A percentile compares a stretch with the other conserved stretches of the same genome.
These are phyloP conservation scores for Ia io DNA, from an alignment of 2,113 vertebrate species.

Conservation along the genomic window DNA sequence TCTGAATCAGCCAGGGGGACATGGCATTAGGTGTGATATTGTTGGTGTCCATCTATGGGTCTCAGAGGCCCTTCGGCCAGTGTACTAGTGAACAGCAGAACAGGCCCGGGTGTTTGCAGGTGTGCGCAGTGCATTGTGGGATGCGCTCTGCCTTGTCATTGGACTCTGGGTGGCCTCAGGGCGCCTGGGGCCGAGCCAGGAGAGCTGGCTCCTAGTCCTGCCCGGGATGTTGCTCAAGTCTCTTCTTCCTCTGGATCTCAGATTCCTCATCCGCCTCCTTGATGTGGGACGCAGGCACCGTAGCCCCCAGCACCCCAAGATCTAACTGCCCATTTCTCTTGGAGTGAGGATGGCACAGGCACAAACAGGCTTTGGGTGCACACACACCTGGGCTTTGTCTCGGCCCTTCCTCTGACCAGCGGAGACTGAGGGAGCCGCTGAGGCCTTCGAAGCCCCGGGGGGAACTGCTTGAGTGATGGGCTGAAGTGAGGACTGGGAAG, in stretches of 20 bases:
- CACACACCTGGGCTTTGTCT: neutral
- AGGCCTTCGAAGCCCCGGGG: neutral
- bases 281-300: too few relatives aligned
- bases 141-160: too few relatives aligned
- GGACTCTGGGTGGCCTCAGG: neutral
- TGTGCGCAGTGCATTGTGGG: neutral
- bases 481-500: neutral
- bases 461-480: neutral
- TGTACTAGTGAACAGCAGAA: neutral
- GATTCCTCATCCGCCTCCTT: neutral
- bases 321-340: neutral
- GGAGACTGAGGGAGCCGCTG: neutral
- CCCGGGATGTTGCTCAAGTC: neutral
- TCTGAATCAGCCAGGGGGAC: neutral
- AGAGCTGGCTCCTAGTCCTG: neutral
- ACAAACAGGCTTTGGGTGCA: neutral
- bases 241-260: neutral
- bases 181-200: neutral
- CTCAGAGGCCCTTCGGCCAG: neutral
- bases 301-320: neutral
- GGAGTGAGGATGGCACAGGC: neutral
- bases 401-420: neutral
- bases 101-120: too few relatives aligned
- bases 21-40: too few relatives aligned
- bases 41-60: fast-evolving